Percentiles rank a stretch among this genome's conserved stretches.
Conservation (phyloP, 1,140 invertebrate species). For the Spodoptera frugiperda region DNA sequence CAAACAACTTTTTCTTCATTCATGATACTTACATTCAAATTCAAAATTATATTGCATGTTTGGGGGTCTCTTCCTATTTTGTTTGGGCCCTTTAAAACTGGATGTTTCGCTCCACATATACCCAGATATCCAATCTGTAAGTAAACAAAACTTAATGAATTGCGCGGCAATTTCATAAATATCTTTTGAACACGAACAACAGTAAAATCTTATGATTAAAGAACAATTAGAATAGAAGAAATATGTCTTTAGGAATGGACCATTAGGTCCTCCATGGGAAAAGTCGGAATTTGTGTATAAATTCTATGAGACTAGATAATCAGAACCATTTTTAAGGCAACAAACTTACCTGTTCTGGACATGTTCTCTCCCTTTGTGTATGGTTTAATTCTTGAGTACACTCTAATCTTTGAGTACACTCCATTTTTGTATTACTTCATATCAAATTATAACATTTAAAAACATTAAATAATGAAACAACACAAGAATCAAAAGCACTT, state of each 20-base stretch:
- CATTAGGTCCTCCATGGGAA: too few relatives aligned
- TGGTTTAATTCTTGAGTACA: constrained; percentile 69
- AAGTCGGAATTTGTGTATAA: background rate
- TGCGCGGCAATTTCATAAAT: too few relatives aligned
- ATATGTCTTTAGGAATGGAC: too few relatives aligned
- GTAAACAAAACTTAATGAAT: constrained; percentile 18
- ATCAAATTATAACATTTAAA: background rate
- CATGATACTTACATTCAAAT: constrained; percentile 70
- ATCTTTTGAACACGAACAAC: too few relatives aligned
- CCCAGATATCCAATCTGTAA: constrained; percentile 78
- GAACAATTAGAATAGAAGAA: too few relatives aligned
- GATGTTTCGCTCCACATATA: constrained; percentile 73
- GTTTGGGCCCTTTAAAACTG: constrained; percentile 73
- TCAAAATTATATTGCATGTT: constrained; percentile 72
- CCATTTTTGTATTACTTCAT: constrained; percentile 60
- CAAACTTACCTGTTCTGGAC: constrained; percentile 67
- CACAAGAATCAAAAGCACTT: background rate
- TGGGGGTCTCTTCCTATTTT: constrained; percentile 79
- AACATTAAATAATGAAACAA: background rate
- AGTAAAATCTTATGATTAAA: too few relatives aligned
- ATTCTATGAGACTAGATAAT: background rate
- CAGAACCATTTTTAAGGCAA: constrained; percentile 21
- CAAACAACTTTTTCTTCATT: background rate
- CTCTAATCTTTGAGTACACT: constrained; percentile 75
- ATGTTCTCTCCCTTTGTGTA: constrained; percentile 56